phyloP scores from a whole-genome alignment of 1,140 invertebrate genomes.

The Portunus trituberculatus region DNA sequence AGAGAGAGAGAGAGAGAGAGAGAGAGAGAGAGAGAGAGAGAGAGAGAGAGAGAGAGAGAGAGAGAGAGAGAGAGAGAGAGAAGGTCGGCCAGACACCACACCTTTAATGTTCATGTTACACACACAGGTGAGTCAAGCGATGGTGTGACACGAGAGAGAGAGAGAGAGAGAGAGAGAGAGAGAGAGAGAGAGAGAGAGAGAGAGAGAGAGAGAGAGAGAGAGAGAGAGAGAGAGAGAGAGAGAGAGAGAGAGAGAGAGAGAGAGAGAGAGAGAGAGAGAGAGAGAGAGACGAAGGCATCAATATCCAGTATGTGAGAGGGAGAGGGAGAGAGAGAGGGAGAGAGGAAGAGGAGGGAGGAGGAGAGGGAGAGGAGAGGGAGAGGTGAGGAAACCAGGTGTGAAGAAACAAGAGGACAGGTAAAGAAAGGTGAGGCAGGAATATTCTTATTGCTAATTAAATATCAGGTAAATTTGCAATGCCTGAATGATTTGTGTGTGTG shows the following conservation, averaged over 20 bases:
- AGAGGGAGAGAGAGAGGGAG: not conserved
- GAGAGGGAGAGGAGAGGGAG: not conserved
- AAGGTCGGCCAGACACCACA: not conserved
- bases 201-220: not conserved
- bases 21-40: not conserved
- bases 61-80: not conserved
- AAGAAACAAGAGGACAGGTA: not conserved
- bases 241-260: not conserved
- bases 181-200: too few species aligned
- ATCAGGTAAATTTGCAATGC: too few species aligned
- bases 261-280: not conserved
- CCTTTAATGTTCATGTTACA: too few species aligned
- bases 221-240: not conserved
- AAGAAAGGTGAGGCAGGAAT: not conserved
- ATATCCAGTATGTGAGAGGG: too few species aligned
- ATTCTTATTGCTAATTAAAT: not conserved
- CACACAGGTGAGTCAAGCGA: not conserved
- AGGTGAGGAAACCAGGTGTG: not conserved
- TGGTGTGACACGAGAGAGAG: not conserved
- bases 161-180: not conserved
- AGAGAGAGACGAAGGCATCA: not conserved
- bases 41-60: not conserved
- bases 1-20: not conserved
- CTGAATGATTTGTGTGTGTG: too few species aligned
- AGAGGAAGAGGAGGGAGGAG: not conserved